Evolutionary conservation across 2,797 vertebrate species (phyloP).

Genomic region (Oryzias dopingdopingensis): DNA sequence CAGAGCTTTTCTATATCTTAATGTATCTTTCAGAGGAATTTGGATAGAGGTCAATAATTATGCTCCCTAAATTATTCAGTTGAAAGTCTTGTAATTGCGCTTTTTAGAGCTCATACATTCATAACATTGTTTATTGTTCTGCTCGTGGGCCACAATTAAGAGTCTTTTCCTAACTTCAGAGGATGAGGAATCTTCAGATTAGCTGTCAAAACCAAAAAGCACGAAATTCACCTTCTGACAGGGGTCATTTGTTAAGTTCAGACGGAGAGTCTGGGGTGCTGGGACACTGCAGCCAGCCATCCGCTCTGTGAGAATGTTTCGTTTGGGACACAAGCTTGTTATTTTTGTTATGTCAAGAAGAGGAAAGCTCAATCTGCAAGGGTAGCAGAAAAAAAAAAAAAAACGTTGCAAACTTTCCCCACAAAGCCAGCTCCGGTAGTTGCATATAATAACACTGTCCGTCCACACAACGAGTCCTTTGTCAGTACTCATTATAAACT

Average conservation of each 20-base stretch:
- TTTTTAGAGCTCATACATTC: constrained; percentile 81
- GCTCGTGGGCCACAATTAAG: constrained; percentile 58
- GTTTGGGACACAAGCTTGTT: constrained; percentile 94
- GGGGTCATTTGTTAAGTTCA: constrained; percentile 16
- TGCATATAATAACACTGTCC: constrained; percentile 62
- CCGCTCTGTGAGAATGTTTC: constrained; percentile 96
- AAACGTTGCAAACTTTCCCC: constrained; percentile 46
- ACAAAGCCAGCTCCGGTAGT: constrained; percentile 58
- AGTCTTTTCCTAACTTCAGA: neutral
- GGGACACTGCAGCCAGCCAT: constrained; percentile 81
- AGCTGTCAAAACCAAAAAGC: constrained; percentile 12
- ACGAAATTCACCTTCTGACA: constrained; percentile 23
- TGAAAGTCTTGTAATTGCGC: constrained; percentile 80
- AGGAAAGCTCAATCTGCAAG: constrained; percentile 68
- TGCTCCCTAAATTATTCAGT: constrained; percentile 85
- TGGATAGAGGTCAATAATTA: constrained; percentile 84
- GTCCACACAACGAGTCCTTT: constrained; percentile 62
- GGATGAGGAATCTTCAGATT: constrained; percentile 11
- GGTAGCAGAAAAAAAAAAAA: constrained; percentile 54
- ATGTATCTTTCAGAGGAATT: constrained; percentile 84
- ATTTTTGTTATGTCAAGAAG: constrained; percentile 85
- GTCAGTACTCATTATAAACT: constrained; percentile 67
- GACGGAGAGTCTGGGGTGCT: constrained; percentile 79
- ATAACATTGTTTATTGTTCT: constrained; percentile 75
- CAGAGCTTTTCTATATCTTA: constrained; percentile 79